Conservation (phyloP, 2,113 vertebrate genomes). For the Equus przewalskii region DNA sequence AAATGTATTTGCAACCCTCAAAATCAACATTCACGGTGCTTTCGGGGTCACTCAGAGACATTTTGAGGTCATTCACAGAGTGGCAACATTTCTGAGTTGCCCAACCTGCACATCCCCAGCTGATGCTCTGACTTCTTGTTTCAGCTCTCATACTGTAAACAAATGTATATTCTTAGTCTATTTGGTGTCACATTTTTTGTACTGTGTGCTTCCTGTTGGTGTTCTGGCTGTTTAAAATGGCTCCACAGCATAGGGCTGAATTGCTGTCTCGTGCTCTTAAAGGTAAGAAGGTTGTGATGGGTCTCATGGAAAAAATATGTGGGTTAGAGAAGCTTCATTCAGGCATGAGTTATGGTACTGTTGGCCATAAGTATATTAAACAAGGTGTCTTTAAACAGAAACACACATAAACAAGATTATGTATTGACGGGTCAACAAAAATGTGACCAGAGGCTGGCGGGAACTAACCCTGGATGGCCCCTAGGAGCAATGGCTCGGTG, state of each 20-base stretch:
- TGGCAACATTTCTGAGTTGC: background rate
- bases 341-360: background rate
- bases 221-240: background rate
- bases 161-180: background rate
- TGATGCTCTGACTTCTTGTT: background rate
- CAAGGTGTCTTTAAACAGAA: slow-evolving; percentile 17
- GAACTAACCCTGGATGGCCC: background rate
- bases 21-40: background rate
- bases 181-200: background rate
- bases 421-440: background rate
- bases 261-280: background rate
- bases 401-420: background rate
- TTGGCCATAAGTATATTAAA: background rate
- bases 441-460: background rate
- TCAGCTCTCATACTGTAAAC: background rate
- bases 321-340: background rate
- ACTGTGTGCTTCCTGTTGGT: background rate
- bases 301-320: background rate
- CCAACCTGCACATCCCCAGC: background rate
- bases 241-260: background rate
- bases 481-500: background rate
- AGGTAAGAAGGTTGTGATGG: background rate
- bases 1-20: background rate
- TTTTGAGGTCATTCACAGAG: background rate
- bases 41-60: background rate